A percentile compares a stretch with the other conserved stretches of the same genome.
Evolutionary conservation across 2,113 vertebrate genomes (phyloP).

Genomic region (Hippocampus comes): DNA sequence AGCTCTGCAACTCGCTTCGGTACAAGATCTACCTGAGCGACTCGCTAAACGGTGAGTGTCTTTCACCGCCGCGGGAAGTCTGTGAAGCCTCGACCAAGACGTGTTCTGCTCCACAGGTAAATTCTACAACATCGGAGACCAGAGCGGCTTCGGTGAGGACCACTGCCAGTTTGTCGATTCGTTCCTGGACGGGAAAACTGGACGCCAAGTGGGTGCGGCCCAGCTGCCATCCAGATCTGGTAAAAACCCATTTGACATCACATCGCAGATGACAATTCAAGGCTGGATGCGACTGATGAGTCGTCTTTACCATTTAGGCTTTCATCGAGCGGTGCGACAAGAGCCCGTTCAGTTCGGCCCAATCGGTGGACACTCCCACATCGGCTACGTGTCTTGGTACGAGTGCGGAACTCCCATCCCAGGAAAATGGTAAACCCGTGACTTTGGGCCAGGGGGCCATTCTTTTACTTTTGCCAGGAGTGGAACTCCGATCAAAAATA

Average conservation of each 20-base stretch:
- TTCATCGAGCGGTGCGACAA: slow-evolving; percentile 83
- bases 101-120: slow-evolving; percentile 70
- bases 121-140: slow-evolving; percentile 97
- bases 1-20: slow-evolving; percentile 95
- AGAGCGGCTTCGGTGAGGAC: slow-evolving; percentile 91
- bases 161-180: slow-evolving; percentile 99
- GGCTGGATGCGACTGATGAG: neutral
- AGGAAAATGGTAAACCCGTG: slow-evolving; percentile 85
- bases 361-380: slow-evolving; percentile 85
- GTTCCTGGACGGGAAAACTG: slow-evolving; percentile 91
- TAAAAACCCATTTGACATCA: slow-evolving; percentile 43
- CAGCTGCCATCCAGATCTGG: slow-evolving; percentile 82
- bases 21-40: slow-evolving; percentile 99
- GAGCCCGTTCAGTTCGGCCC: slow-evolving; percentile 91
- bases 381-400: slow-evolving; percentile 93
- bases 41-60: slow-evolving; percentile 83
- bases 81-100: neutral
- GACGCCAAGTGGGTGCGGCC: slow-evolving; percentile 76
- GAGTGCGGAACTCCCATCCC: slow-evolving; percentile 95
- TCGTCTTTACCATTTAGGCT: neutral
- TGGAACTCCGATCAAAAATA: neutral
- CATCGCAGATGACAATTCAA: neutral
- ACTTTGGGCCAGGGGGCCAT: neutral
- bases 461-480: neutral
- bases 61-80: neutral